phyloP scores from a whole-genome alignment of 2,797 vertebrate species.

The Lepilemur septentrionalis region DNA sequence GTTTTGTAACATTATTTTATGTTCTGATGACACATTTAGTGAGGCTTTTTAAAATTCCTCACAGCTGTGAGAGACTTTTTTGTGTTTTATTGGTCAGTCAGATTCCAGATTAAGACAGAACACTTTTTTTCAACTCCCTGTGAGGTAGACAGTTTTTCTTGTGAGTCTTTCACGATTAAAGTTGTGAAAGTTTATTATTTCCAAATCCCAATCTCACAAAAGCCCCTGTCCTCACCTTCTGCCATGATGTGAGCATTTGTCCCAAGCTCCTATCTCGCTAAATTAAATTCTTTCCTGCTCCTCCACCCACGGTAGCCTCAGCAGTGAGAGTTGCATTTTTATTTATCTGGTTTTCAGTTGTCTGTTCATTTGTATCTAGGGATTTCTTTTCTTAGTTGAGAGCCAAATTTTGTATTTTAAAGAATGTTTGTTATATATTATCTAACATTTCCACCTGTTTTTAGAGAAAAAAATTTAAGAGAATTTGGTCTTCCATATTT shows the following conservation, averaged over 20 bases:
- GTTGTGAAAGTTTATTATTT: background rate
- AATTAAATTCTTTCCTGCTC: background rate
- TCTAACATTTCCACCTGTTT: background rate
- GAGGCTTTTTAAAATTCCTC: background rate
- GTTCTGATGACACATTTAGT: background rate
- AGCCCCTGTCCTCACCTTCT: background rate
- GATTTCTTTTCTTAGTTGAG: background rate
- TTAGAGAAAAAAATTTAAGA: background rate
- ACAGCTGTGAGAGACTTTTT: background rate
- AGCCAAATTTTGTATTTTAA: background rate
- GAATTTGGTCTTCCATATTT: background rate
- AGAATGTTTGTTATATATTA: background rate
- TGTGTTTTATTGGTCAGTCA: background rate
- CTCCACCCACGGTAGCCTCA: too few relatives aligned
- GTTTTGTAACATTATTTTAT: background rate
- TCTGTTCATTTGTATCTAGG: background rate
- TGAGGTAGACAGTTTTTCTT: background rate
- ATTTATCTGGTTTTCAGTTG: background rate
- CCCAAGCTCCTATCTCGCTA: background rate
- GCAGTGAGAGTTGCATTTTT: background rate
- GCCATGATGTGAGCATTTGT: background rate
- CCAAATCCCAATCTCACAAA: background rate
- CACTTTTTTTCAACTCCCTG: background rate
- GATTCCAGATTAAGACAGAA: background rate
- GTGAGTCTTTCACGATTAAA: background rate